Evolutionary conservation across 1,140 invertebrate genomes (phyloP).

Genomic region (Hycleus cichorii): DNA sequence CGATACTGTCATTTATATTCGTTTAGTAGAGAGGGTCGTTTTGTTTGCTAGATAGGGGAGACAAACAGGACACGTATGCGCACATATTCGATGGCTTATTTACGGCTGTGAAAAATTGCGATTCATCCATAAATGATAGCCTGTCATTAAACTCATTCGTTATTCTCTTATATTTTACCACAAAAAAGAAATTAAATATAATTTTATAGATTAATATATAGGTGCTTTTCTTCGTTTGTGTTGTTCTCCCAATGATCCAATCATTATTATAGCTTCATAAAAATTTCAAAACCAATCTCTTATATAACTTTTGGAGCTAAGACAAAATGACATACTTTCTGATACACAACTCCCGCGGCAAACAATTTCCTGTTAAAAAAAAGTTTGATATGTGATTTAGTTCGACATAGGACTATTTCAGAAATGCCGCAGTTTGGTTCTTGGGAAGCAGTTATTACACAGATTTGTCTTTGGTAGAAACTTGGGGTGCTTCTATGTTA

Average conservation of each 20-base stretch:
- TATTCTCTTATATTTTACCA: background rate
- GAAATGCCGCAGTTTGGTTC: constrained; percentile 11
- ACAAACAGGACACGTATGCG: background rate
- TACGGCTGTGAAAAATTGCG: constrained; percentile 24
- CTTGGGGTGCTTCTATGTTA: no score
- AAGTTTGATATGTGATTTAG: constrained; percentile 16
- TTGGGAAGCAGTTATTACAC: constrained; percentile 21
- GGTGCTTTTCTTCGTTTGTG: no score
- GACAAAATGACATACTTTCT: no score
- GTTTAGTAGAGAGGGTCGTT: constrained; percentile 26
- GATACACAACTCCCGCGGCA: no score
- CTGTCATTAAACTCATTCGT: constrained; percentile 19
- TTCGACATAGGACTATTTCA: constrained; percentile 15
- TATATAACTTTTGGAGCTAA: no score
- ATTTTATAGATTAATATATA: no score
- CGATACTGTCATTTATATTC: constrained; percentile 38
- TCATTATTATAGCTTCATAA: no score
- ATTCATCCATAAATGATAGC: constrained; percentile 21
- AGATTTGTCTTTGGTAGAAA: constrained; percentile 13
- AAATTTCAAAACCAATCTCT: no score
- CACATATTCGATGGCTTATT: constrained; percentile 21
- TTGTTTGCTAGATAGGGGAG: constrained; percentile 1
- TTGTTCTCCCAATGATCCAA: no score
- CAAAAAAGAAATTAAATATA: no score
- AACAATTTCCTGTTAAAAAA: constrained; percentile 1